Percentiles rank a stretch among this genome's conserved stretches.
phyloP scores from a whole-genome alignment of 2,888 invertebrate genomes.

The Chydorus sphaericus region DNA sequence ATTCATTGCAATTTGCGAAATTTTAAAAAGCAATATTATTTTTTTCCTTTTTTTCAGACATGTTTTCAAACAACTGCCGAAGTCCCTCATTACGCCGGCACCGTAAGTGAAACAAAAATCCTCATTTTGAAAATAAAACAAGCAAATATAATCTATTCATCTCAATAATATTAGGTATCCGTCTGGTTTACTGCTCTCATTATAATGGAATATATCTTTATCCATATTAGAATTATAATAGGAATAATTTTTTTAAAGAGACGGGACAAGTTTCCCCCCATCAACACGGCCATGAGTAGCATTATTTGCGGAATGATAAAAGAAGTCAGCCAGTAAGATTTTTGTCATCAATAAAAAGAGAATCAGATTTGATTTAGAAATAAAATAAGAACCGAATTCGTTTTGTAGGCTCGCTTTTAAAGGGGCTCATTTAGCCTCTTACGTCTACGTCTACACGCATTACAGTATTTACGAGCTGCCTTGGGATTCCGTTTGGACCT shows the following conservation, averaged over 20 bases:
- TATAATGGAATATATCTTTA: constrained; percentile 50
- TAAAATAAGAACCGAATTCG: too few species aligned
- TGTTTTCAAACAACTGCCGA: constrained; percentile 35
- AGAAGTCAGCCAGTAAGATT: constrained; percentile 52
- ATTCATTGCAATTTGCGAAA: too few species aligned
- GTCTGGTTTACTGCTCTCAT: constrained; percentile 56
- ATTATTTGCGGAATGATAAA: constrained; percentile 55
- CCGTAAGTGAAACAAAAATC: constrained; percentile 39
- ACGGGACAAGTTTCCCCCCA: constrained; percentile 45
- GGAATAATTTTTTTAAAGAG: too few species aligned
- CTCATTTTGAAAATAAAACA: neutral
- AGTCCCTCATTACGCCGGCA: constrained; percentile 56
- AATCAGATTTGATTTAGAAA: neutral
- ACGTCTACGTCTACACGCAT: constrained; percentile 59
- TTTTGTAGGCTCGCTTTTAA: constrained; percentile 46
- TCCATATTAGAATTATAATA: too few species aligned
- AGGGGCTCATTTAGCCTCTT: constrained; percentile 52
- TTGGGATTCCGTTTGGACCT: constrained; percentile 63
- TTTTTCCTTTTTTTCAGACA: neutral
- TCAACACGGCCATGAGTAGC: constrained; percentile 65
- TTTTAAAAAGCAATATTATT: too few species aligned
- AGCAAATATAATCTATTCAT: too few species aligned
- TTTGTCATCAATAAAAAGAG: neutral
- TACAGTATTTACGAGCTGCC: constrained; percentile 52
- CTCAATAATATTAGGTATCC: constrained; percentile 58